Evolutionary conservation across 2,797 vertebrate genomes (phyloP).

Genomic region (Coracias cyanogaster): DNA sequence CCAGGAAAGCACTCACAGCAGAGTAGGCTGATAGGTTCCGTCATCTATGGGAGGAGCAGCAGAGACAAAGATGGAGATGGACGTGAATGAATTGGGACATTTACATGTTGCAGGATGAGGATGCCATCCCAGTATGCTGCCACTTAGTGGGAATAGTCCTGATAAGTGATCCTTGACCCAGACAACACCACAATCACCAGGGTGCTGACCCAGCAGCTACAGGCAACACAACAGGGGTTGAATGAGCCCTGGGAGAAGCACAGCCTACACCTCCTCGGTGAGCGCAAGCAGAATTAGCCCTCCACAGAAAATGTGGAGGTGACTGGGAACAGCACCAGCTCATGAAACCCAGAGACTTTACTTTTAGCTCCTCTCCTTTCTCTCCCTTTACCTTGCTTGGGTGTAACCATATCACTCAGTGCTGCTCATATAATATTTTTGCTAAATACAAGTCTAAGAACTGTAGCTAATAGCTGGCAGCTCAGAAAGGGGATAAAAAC

Average conservation of each 20-base stretch:
- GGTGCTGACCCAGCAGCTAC: neutral
- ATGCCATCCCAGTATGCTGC: rapidly evolving
- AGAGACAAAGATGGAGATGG: neutral
- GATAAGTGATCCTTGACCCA: neutral
- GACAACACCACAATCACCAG: rapidly evolving
- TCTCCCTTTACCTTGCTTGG: neutral
- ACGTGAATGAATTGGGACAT: neutral
- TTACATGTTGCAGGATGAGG: rapidly evolving
- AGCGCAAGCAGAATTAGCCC: neutral
- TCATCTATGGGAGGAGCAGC: neutral
- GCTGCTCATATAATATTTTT: neutral
- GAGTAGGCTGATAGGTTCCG: rapidly evolving
- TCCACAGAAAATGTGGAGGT: neutral
- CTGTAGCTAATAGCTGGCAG: neutral
- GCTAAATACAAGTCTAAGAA: neutral
- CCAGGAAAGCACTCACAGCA: neutral
- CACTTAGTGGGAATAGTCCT: neutral
- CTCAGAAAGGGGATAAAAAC: neutral
- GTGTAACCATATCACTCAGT: neutral
- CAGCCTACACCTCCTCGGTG: neutral
- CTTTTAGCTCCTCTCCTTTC: neutral
- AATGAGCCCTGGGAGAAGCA: neutral
- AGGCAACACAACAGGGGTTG: neutral
- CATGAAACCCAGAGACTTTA: neutral
- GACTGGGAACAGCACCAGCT: neutral